Evolutionary conservation across 2,113 vertebrate species (phyloP).

Genomic region (Vanacampus margaritifer): DNA sequence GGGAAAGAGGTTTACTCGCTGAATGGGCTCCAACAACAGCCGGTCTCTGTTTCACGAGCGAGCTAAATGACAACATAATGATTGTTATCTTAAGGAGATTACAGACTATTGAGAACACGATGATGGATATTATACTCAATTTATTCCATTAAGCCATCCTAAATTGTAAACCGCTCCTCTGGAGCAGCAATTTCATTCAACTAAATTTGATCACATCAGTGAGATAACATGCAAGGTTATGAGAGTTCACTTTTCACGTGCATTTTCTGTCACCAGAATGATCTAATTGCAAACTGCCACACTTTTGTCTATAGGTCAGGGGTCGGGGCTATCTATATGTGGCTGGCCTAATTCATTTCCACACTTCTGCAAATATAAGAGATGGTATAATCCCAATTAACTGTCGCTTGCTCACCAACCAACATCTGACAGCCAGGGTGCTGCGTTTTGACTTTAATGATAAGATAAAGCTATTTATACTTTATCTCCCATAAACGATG

Average conservation of each 20-base stretch:
- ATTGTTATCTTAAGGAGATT: constrained; percentile 10
- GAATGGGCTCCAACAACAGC: not conserved
- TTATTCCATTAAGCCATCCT: not conserved
- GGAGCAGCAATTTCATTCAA: not conserved
- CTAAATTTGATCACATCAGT: not conserved
- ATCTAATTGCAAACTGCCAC: too few relatives aligned
- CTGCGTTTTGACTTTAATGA: too few relatives aligned
- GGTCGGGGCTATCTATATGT: not conserved
- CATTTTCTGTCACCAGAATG: too few relatives aligned
- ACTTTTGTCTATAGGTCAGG: too few relatives aligned
- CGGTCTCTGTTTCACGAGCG: not conserved
- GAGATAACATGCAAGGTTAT: not conserved
- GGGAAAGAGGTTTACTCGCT: not conserved
- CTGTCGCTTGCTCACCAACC: not conserved
- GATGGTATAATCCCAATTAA: not conserved
- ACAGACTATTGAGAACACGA: constrained; percentile 6
- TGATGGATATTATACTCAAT: constrained; percentile 1
- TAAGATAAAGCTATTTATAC: too few relatives aligned
- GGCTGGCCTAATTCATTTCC: not conserved
- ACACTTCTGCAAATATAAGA: not conserved
- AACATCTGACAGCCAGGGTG: not conserved
- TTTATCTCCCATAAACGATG: too few relatives aligned
- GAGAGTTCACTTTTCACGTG: not conserved
- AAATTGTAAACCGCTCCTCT: not conserved
- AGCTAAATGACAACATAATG: constrained; percentile 7